Base-by-base conservation (phyloP, 2,113 vertebrate species). In the Tylochromis polylepis region DNA sequence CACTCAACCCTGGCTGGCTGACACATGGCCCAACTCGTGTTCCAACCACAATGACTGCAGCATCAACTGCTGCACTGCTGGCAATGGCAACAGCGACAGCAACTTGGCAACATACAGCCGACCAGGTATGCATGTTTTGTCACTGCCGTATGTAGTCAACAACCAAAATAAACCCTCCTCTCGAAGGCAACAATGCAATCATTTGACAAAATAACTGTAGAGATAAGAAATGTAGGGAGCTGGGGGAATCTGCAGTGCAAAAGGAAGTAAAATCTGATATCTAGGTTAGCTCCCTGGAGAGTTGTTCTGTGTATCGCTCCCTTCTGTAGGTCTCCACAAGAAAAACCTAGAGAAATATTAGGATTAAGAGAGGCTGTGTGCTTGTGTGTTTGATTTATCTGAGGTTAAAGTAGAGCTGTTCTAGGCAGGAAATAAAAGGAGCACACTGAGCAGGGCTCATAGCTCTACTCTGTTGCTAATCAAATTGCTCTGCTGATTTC, bases 21-120 rank as follows among this genome's bases (percentile, higher is more conserved):
- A 99, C 94, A 99, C 99, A 1, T 99, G 99, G 99, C 99, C 99
- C 72, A 99, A 99, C 90, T 98, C 97, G 27, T 98, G 98, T 88
- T 98, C 97, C 96, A 98, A 96, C 85, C 98, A 99, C 95, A 99
- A 98, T 0, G 98, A 99, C 96, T 99, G 98, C 95, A 97, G 98
- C 95, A 99, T 99, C 96, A 99, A 96, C 93, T 99, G 99, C 96
- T 99, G 99, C 92, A 97, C 99, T 1, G 97, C 98, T 1, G 96
- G 97, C 93, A 98, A 97, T 0, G 98, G 98, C 27, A 99, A 98
- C 97, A 99, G 98, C 3, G 98, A 99, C 86, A 97, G 97, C 95
- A 99, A 99, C 96, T 96, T 99, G 86, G 97, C 98, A 0, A 99
- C 99, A 0, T 99, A 99, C 96, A 99, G 98, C 92, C 97, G 99